Conservation (phyloP, 2,888 invertebrate species). For the Oxystoma pomonae region DNA sequence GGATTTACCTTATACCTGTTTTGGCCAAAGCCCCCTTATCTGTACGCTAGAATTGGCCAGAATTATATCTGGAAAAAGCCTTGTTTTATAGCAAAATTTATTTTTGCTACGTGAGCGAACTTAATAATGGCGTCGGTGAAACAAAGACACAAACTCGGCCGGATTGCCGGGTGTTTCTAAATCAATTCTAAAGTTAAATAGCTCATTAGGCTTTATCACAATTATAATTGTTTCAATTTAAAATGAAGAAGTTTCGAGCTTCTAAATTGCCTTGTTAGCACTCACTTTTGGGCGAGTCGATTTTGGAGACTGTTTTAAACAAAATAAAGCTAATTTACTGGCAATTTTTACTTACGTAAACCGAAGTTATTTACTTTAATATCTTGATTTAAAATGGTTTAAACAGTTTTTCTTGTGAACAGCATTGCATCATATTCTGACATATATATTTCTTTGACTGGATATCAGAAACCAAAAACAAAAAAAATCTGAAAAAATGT, state of each 20-base stretch:
- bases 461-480: too few relatives aligned
- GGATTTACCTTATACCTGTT: conserved; percentile 16
- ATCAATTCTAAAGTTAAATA: conserved; percentile 24
- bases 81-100: conserved; percentile 24
- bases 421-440: too few relatives aligned
- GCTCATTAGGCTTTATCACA: conserved; percentile 23
- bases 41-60: conserved; percentile 11
- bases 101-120: conserved; percentile 23
- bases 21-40: conserved; percentile 14
- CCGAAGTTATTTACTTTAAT: too few relatives aligned
- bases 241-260: conserved; percentile 14
- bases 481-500: too few relatives aligned
- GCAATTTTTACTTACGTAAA: too few relatives aligned
- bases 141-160: conserved; percentile 15
- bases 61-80: conserved; percentile 13
- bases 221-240: conserved; percentile 22
- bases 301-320: background rate
- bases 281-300: background rate
- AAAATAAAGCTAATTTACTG: background rate
- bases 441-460: too few relatives aligned
- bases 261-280: conserved; percentile 14
- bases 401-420: too few relatives aligned
- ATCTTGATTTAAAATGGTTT: too few relatives aligned
- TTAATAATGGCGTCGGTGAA: conserved; percentile 9
- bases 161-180: conserved; percentile 15